phyloP scores from a whole-genome alignment of 2,888 invertebrate species.

The Tenthredo notha region DNA sequence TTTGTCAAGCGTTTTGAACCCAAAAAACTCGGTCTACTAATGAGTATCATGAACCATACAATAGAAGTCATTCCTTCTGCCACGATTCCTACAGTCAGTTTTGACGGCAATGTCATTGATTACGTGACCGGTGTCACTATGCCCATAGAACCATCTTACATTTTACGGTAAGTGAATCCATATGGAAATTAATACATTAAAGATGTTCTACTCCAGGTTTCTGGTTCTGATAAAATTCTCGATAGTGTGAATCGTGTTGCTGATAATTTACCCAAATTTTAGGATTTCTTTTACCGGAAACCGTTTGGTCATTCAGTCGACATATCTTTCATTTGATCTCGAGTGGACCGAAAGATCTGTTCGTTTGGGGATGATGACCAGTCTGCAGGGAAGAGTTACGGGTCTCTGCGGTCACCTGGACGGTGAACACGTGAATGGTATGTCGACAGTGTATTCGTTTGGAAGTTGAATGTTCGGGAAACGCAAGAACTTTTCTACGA shows the following conservation, averaged over 20 bases:
- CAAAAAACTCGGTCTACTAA: slow-evolving; percentile 61
- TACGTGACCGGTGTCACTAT: slow-evolving; percentile 60
- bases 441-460: slow-evolving; percentile 59
- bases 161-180: slow-evolving; percentile 17
- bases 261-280: slow-evolving; percentile 37
- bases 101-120: slow-evolving; percentile 61
- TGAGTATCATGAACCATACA: slow-evolving; percentile 58
- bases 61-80: slow-evolving; percentile 63
- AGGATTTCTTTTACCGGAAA: slow-evolving; percentile 61
- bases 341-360: slow-evolving; percentile 60
- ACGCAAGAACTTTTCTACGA: not conserved
- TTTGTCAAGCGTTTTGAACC: slow-evolving; percentile 69
- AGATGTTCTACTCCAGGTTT: not conserved
- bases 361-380: slow-evolving; percentile 56
- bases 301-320: slow-evolving; percentile 55
- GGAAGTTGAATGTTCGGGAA: not conserved
- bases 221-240: not conserved
- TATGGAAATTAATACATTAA: not conserved
- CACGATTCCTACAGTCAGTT: slow-evolving; percentile 53
- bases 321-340: slow-evolving; percentile 29
- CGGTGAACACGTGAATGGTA: slow-evolving; percentile 58
- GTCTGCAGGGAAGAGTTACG: slow-evolving; percentile 61
- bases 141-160: slow-evolving; percentile 33
- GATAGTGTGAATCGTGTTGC: not conserved
- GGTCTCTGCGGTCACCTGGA: slow-evolving; percentile 69